Conservation (phyloP, 2,888 invertebrate genomes). For the Belgica antarctica region DNA sequence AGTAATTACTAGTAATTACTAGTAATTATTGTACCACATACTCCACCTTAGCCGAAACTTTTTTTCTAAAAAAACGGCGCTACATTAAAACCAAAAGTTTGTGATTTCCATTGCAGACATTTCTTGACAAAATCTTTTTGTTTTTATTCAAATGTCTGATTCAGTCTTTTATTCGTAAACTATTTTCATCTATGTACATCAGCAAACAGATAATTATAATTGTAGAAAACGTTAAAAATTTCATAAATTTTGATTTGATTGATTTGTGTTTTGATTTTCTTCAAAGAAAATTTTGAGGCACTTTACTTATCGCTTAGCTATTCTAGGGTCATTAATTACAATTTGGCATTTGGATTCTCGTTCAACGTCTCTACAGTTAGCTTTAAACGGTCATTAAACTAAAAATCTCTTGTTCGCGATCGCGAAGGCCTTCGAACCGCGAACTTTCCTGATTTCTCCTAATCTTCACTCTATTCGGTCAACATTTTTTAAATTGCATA, state of each 20-base stretch:
- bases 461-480: not conserved
- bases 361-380: not conserved
- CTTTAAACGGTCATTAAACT: not conserved
- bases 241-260: not conserved
- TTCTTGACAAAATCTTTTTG: not conserved
- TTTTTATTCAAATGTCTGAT: no score
- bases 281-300: constrained; percentile 2
- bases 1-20: no score
- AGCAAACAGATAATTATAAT: no score
- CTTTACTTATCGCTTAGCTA: constrained; percentile 5
- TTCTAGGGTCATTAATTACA: not conserved
- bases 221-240: not conserved
- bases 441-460: not conserved
- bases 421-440: not conserved
- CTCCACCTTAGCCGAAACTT: no score
- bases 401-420: not conserved
- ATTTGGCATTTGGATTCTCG: constrained; percentile 20
- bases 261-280: not conserved
- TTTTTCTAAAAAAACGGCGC: no score
- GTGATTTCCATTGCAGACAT: not conserved
- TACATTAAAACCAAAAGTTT: no score
- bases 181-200: not conserved
- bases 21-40: no score
- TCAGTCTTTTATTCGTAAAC: constrained; percentile 7
- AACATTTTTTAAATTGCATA: not conserved